Percentiles rank a stretch among this genome's conserved stretches.
phyloP scores from a whole-genome alignment of 2,113 vertebrate genomes.

The Hippocampus mohnikei region DNA sequence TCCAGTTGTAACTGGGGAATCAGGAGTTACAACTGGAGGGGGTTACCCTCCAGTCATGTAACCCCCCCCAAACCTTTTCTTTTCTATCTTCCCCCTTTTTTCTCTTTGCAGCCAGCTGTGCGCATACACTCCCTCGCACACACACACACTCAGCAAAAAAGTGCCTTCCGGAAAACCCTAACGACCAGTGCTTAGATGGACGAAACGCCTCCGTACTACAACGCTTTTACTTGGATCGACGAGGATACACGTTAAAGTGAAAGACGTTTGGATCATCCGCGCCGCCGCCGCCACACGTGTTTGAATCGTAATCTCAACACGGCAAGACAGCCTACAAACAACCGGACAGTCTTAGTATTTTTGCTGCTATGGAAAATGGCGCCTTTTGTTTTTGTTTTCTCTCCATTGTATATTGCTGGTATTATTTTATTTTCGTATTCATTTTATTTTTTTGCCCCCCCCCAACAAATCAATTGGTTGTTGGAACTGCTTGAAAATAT shows the following conservation, averaged over 20 bases:
- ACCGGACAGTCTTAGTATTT: constrained; percentile 58
- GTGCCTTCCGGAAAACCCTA: constrained; percentile 95
- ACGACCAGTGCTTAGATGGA: constrained; percentile 88
- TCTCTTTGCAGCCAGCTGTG: constrained; percentile 30
- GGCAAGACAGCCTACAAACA: constrained; percentile 56
- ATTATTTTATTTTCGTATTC: constrained; percentile 6
- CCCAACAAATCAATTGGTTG: constrained; percentile 63
- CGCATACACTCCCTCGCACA: constrained; percentile 26
- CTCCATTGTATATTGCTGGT: constrained; percentile 32
- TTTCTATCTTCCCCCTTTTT: constrained; percentile 34
- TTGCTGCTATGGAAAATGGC: constrained; percentile 73
- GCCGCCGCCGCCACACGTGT: too few species aligned
- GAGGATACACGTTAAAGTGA: constrained; percentile 61
- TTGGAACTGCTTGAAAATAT: constrained; percentile 68
- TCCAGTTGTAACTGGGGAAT: too few species aligned
- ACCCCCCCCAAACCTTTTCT: constrained; percentile 16
- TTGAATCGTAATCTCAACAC: constrained; percentile 49
- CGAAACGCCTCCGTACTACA: constrained; percentile 73
- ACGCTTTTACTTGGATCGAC: constrained; percentile 61
- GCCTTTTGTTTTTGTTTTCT: constrained; percentile 46
- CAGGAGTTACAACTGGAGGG: too few species aligned
- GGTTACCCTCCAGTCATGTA: too few species aligned
- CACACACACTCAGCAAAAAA: constrained; percentile 76
- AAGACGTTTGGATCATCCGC: constrained; percentile 58
- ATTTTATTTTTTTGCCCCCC: constrained; percentile 17